Conservation (phyloP, 1,140 invertebrate genomes). For the Cydia fagiglandana region DNA sequence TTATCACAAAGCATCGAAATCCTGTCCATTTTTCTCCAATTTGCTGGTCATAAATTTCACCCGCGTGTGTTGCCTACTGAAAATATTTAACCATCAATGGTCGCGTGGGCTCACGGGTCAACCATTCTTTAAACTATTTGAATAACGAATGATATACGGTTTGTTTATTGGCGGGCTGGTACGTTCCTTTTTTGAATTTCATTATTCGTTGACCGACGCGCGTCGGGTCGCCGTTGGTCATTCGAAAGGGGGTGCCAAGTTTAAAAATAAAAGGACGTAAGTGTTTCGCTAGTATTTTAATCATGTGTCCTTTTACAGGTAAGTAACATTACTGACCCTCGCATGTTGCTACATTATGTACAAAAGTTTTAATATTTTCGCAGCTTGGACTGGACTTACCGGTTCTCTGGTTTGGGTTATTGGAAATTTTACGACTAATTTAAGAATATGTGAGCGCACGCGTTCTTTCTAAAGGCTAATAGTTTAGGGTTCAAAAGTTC, state of each 20-base stretch:
- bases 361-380: conserved; percentile 71
- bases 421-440: conserved; percentile 76
- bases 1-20: conserved; percentile 32
- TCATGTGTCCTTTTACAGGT: background rate
- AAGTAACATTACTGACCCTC: conserved; percentile 51
- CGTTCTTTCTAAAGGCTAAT: conserved; percentile 52
- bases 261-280: conserved; percentile 9
- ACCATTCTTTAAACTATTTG: conserved; percentile 74
- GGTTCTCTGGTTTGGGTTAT: conserved; percentile 56
- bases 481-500: conserved; percentile 39
- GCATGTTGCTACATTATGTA: conserved; percentile 69
- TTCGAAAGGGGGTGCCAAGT: conserved; percentile 44
- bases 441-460: conserved; percentile 64
- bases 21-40: conserved; percentile 45
- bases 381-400: conserved; percentile 62
- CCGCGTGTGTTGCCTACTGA: conserved; percentile 59
- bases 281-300: background rate
- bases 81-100: conserved; percentile 75
- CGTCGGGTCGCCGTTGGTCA: conserved; percentile 68
- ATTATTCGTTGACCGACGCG: conserved; percentile 68
- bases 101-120: conserved; percentile 74
- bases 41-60: conserved; percentile 67
- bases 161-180: conserved; percentile 77
- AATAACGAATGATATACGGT: conserved; percentile 78
- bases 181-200: conserved; percentile 69